Evolutionary conservation across 1,140 invertebrate species (phyloP).

Genomic region (Argopecten irradians): DNA sequence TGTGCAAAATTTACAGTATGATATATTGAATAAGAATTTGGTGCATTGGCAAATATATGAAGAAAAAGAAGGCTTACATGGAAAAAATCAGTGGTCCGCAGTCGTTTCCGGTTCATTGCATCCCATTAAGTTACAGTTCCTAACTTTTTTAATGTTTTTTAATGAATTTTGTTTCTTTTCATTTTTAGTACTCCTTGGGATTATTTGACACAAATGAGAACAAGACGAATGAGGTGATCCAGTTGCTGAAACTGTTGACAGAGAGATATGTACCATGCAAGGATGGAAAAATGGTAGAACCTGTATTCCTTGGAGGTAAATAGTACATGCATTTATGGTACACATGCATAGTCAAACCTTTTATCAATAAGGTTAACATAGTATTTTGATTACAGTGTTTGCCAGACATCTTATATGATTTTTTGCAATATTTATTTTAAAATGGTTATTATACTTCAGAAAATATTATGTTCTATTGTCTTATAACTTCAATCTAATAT

Average conservation of each 20-base stretch:
- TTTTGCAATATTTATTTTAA: neutral
- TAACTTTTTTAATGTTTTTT: no score
- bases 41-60: no score
- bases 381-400: neutral
- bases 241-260: neutral
- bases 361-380: neutral
- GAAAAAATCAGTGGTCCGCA: no score
- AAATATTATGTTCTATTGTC: neutral
- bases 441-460: neutral
- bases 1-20: no score
- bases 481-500: neutral
- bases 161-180: neutral
- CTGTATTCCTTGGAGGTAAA: neutral
- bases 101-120: no score
- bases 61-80: no score
- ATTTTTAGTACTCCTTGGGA: slow-evolving; percentile 35
- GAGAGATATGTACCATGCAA: slow-evolving; percentile 14
- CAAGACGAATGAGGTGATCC: slow-evolving; percentile 33
- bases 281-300: slow-evolving; percentile 16
- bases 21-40: no score
- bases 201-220: slow-evolving; percentile 40
- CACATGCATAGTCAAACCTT: neutral
- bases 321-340: neutral
- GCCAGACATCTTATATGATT: neutral
- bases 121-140: no score